Evolutionary conservation across 2,888 invertebrate species (phyloP), one percentile per base, ranked within the genome.

Genomic region (Lochmaea crataegi): DNA sequence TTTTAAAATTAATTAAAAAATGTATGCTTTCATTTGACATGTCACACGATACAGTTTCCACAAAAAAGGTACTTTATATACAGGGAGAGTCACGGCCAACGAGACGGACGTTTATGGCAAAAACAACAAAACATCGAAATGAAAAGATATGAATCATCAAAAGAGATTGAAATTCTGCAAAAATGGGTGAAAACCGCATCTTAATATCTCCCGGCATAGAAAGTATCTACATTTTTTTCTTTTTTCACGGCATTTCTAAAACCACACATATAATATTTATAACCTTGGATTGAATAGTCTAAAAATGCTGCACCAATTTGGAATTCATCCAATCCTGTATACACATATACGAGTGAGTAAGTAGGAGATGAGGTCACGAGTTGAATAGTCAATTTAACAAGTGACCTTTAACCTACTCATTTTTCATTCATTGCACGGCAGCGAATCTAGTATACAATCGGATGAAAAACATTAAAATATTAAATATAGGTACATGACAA

Each of bases 281-380:
- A 22, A 58, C 26, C 58, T 58, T n/a, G 58, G 14, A n/a, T 32
- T 32, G 12, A 10, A n/a, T 3, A 32, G n/a, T 32, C 32, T 58
- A 32, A 58, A 58, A 58, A 16, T 14, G 58, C 32, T 26, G 11
- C 58, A 14, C 14, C 32, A 32, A 16, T 58, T 32, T 7, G 11
- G 4, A 26, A 58, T 16, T 14, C 10, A 32, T 16, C 22, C 14
- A 22, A 32, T 26, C 12, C 14, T 58, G 9, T 58, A 9, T 16
- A 18, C 1, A 53, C 53, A 53, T 2, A 53, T 9, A 53, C 53
- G 53, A 58, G 32, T 26, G 26, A 2, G 18, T 10, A 58, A 58
- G 26, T 22, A 9, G 57, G 26, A 32, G 58, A 58, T 58, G 58
- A 58, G 58, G 58, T 58, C 58, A 58, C 58, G n/a, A 58, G 32